Percentiles rank a stretch among this genome's conserved stretches.
These are phyloP conservation scores for Apotomis capreana DNA, from an alignment of 2,888 invertebrate species.

Conservation along the genomic window DNA sequence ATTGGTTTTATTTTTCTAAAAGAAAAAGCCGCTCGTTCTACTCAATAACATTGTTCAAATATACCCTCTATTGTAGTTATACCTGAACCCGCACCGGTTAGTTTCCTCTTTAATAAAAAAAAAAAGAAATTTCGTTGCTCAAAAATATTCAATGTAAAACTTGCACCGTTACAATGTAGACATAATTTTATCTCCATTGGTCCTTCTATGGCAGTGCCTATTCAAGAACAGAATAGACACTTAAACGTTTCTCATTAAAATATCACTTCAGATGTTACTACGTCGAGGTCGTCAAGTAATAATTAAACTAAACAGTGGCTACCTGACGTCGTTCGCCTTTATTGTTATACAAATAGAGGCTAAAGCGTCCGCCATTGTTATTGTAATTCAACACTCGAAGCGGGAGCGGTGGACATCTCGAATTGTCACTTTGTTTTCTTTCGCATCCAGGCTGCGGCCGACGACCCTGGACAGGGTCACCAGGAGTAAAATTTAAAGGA, in stretches of 20 bases:
- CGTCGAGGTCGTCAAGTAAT: conserved; percentile 68
- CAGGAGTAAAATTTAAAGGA: conserved; percentile 21
- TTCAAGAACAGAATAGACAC: conserved; percentile 1
- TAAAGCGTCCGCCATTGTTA: conserved; percentile 62
- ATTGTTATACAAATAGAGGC: conserved; percentile 56
- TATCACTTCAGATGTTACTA: conserved; percentile 48
- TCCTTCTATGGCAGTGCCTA: conserved; percentile 1
- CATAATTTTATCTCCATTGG: neutral
- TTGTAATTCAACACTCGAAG: conserved; percentile 74
- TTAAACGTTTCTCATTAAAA: conserved; percentile 31
- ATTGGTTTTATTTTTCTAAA: too few relatives aligned
- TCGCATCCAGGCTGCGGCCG: conserved; percentile 72
- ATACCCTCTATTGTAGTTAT: too few relatives aligned
- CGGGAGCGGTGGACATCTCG: conserved; percentile 72
- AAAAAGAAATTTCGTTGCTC: neutral
- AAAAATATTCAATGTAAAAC: neutral
- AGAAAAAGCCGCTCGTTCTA: too few relatives aligned
- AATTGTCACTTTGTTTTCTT: conserved; percentile 79
- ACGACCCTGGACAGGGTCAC: conserved; percentile 72
- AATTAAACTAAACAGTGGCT: conserved; percentile 61
- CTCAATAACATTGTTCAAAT: too few relatives aligned
- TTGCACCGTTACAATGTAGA: neutral
- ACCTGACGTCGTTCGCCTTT: conserved; percentile 51
- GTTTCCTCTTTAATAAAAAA: neutral
- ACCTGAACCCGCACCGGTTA: too few relatives aligned